phyloP scores from a whole-genome alignment of 2,888 invertebrate species.

The Xanthorhoe spadicearia region DNA sequence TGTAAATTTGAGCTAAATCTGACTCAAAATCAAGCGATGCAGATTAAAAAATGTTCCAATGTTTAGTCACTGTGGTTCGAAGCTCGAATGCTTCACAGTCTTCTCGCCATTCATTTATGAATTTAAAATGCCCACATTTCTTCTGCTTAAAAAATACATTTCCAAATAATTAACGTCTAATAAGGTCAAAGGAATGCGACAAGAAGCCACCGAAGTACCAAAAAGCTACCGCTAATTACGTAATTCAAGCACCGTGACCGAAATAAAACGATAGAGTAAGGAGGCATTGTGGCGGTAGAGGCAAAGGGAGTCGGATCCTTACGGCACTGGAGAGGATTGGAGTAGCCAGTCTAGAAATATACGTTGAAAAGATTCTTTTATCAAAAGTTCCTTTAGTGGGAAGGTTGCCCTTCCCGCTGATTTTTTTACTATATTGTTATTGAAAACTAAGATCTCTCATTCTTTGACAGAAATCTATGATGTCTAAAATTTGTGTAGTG shows the following conservation, averaged over 20 bases:
- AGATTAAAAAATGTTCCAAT: no score
- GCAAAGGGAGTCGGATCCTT: slow-evolving; percentile 58
- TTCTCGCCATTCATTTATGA: background rate
- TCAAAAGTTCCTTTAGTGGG: no score
- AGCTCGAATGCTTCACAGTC: background rate
- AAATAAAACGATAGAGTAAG: slow-evolving; percentile 72
- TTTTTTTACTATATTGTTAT: no score
- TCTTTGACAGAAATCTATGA: background rate
- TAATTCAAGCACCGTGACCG: slow-evolving; percentile 79
- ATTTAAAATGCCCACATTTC: background rate
- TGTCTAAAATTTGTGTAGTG: background rate
- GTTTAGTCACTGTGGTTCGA: no score
- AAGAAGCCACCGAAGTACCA: slow-evolving; percentile 66
- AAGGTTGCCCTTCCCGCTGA: no score
- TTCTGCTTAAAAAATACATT: background rate
- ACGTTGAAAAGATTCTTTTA: background rate
- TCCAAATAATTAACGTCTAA: background rate
- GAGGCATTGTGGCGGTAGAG: slow-evolving; percentile 66
- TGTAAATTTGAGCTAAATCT: no score
- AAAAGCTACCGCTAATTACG: slow-evolving; percentile 80
- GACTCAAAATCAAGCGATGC: no score
- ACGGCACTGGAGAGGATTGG: slow-evolving; percentile 29
- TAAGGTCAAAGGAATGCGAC: slow-evolving; percentile 50
- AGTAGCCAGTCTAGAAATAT: slow-evolving; percentile 7
- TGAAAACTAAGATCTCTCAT: no score